These are phyloP conservation scores for Malurus leucopterus DNA, from an alignment of 2,797 vertebrate species.

Conservation along the genomic window DNA sequence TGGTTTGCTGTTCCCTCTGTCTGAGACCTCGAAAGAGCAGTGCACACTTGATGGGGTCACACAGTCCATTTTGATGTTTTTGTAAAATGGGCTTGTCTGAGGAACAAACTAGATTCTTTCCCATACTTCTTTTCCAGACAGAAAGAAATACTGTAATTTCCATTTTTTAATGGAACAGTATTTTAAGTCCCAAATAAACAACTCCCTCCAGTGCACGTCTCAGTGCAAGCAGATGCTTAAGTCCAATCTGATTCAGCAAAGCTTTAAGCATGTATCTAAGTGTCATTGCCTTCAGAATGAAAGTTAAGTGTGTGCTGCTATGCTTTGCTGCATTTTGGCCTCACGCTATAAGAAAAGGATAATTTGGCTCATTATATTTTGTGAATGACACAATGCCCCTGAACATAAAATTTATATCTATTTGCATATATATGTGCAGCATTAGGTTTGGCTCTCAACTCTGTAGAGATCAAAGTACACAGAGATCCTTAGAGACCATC, in stretches of 20 bases:
- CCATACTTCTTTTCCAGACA: not conserved
- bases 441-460: slow-evolving; percentile 32
- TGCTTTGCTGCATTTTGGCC: slow-evolving; percentile 53
- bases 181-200: not conserved
- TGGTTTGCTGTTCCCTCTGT: rapidly evolving
- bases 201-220: not conserved
- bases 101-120: not conserved
- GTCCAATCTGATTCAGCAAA: slow-evolving; percentile 20
- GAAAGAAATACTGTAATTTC: not conserved
- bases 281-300: slow-evolving; percentile 34
- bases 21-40: not conserved
- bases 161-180: not conserved
- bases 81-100: not conserved
- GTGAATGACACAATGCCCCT: slow-evolving; percentile 55
- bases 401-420: slow-evolving; percentile 49
- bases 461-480: slow-evolving; percentile 51
- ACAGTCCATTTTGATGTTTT: not conserved
- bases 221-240: not conserved
- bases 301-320: slow-evolving; percentile 27
- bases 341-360: slow-evolving; percentile 21
- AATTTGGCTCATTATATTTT: slow-evolving; percentile 54
- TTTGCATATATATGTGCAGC: slow-evolving; percentile 52
- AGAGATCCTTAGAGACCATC: slow-evolving; percentile 30
- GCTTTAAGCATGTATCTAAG: not conserved
- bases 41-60: not conserved